Evolutionary conservation across 2,113 vertebrate genomes (phyloP).

Genomic region (Nibea coibor): DNA sequence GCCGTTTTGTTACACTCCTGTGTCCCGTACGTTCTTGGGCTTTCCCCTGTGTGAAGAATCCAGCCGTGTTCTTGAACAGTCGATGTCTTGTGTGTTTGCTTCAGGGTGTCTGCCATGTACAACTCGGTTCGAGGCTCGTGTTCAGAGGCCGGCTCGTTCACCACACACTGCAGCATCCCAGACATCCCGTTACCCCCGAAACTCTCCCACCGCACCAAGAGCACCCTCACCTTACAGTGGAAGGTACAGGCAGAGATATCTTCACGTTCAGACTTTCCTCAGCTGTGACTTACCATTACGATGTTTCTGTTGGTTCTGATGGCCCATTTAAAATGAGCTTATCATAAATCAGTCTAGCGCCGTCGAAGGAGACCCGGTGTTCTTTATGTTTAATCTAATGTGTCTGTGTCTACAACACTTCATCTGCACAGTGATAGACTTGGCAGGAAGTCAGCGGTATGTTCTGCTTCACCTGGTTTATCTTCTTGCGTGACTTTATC

Average conservation of each 20-base stretch:
- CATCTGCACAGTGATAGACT: neutral
- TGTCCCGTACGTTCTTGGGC: no score
- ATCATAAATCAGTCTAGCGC: neutral
- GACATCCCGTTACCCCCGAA: constrained; percentile 93
- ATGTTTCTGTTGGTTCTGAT: neutral
- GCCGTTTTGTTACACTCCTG: neutral
- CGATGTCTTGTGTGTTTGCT: constrained; percentile 30
- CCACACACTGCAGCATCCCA: constrained; percentile 92
- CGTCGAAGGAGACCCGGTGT: neutral
- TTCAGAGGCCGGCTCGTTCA: constrained; percentile 92
- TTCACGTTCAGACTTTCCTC: neutral
- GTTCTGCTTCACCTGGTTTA: constrained; percentile 7
- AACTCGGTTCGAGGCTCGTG: constrained; percentile 92
- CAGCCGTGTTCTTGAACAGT: neutral
- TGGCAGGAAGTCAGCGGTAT: neutral
- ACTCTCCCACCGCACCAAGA: constrained; percentile 93
- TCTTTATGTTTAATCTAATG: neutral
- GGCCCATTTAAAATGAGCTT: neutral
- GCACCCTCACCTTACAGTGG: constrained; percentile 94
- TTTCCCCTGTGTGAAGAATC: neutral
- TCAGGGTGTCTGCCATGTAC: constrained; percentile 90
- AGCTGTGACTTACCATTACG: neutral
- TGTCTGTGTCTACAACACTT: neutral
- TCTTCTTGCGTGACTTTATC: neutral
- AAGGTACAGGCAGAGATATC: constrained; percentile 84